Evolutionary conservation across 2,113 vertebrate genomes (phyloP), one percentile per base, ranked within the genome.

Genomic region (Myrmecobius fasciatus): DNA sequence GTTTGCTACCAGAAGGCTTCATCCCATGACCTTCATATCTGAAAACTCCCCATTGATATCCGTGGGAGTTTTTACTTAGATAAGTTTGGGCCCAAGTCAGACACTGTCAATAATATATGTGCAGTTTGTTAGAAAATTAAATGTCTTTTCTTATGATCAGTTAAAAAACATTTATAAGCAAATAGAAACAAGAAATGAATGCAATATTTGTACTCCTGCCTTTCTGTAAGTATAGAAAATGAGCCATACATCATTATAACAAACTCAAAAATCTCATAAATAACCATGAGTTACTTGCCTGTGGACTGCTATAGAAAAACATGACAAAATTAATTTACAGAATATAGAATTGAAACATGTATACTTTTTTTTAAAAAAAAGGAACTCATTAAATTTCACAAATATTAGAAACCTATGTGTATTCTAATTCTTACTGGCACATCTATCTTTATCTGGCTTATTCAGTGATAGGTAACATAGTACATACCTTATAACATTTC

Each of bases 101-200:
- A 90, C 2, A 20, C 2, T 75, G 10, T 26, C 3, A 90, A 25
- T 91, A 75, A 91, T 49, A 1, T 31, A 52, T 67, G 46, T 54
- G n/a, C n/a, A 92, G 89, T 94, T 91, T 93, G 88, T 91, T 60
- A 93, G 53, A 96, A 28, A 43, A 91, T 49, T 52, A 91, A 88
- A 88, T 90, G 91, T 48, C 1, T 90, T 49, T 90, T 48, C 46
- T 90, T 90, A 90, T 51, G 28, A 49, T 51, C 89, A 51, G 25
- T 90, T 90, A 49, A 90, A 89, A 89, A 90, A 48, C 25, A 48
- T 49, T 90, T 48, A 28, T 48, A 90, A 51, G 46, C 46, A 49
- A 90, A 90, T 26, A 48, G 48, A 90, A 49, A 90, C 47, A 47
- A 49, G 89, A 90, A 90, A 90, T 31, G 10, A 10, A 47, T 49